Conservation (phyloP, 2,888 invertebrate species). For the Caenorhabditis sp. region DNA sequence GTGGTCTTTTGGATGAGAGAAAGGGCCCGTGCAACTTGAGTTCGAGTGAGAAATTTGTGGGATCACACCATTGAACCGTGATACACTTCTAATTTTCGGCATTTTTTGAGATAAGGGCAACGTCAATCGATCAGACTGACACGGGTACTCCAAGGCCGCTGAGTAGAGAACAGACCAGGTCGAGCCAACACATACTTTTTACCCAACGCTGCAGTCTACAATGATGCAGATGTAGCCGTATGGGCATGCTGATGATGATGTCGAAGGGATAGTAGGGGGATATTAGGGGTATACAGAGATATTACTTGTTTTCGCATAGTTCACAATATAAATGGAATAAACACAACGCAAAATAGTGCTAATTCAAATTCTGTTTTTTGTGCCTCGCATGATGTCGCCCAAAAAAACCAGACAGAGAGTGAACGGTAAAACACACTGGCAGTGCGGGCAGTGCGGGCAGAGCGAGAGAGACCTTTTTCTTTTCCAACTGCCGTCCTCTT, state of each 20-base stretch:
- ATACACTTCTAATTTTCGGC: too few species aligned
- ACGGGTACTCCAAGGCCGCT: slow-evolving; percentile 8
- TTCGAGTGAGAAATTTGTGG: not conserved
- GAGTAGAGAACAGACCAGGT: slow-evolving; percentile 9
- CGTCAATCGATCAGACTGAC: slow-evolving; percentile 21
- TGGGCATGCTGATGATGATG: not conserved
- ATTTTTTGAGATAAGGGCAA: slow-evolving; percentile 3
- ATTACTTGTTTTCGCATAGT: not conserved
- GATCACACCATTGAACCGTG: too few species aligned
- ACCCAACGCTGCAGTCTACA: not conserved
- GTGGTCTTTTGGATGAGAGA: slow-evolving; percentile 16
- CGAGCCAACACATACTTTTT: not conserved
- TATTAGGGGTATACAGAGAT: too few species aligned
- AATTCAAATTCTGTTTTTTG: slow-evolving; percentile 47
- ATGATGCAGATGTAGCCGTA: not conserved
- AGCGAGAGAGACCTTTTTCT: slow-evolving; percentile 41
- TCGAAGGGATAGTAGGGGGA: not conserved
- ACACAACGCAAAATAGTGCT: too few species aligned
- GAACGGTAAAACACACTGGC: slow-evolving; percentile 38
- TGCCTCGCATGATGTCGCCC: slow-evolving; percentile 7
- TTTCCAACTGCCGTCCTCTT: slow-evolving; percentile 29
- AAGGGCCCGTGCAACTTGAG: not conserved
- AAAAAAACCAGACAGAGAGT: slow-evolving; percentile 42
- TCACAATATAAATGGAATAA: too few species aligned
- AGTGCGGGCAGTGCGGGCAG: slow-evolving; percentile 7